phyloP scores from a whole-genome alignment of 2,113 vertebrate species.

The Oryzias woworae region DNA sequence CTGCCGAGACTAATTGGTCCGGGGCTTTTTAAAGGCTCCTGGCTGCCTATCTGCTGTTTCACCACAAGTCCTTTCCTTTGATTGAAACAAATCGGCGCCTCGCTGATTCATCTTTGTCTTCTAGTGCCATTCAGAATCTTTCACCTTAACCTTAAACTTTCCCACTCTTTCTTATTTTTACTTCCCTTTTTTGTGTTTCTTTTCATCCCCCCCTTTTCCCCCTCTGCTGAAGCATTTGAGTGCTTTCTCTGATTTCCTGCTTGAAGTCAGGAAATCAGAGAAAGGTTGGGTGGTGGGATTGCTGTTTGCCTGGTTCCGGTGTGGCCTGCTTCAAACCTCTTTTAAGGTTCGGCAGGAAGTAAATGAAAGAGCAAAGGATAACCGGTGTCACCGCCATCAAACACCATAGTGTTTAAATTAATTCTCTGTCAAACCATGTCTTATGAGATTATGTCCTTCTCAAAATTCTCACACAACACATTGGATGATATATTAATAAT shows the following conservation, averaged over 20 bases:
- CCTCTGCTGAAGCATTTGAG: conserved; percentile 43
- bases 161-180: conserved; percentile 24
- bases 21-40: conserved; percentile 24
- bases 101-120: conserved; percentile 37
- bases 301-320: conserved; percentile 28
- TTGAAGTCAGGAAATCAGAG: conserved; percentile 42
- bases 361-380: conserved; percentile 40
- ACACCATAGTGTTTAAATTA: background rate
- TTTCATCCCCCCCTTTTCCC: conserved; percentile 17
- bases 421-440: conserved; percentile 1
- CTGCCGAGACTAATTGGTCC: conserved; percentile 44
- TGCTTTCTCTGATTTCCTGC: conserved; percentile 50
- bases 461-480: conserved; percentile 5
- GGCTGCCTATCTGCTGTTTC: conserved; percentile 13
- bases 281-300: conserved; percentile 50
- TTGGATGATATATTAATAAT: too few relatives aligned
- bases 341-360: conserved; percentile 52
- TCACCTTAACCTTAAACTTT: conserved; percentile 35
- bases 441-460: conserved; percentile 16
- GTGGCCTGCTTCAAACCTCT: conserved; percentile 32
- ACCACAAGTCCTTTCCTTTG: conserved; percentile 21
- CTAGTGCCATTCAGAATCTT: conserved; percentile 43
- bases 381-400: conserved; percentile 25
- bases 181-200: conserved; percentile 36
- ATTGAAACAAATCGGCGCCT: conserved; percentile 31